Evolutionary conservation across 2,888 invertebrate genomes (phyloP).

Genomic region (Abrostola tripartita): DNA sequence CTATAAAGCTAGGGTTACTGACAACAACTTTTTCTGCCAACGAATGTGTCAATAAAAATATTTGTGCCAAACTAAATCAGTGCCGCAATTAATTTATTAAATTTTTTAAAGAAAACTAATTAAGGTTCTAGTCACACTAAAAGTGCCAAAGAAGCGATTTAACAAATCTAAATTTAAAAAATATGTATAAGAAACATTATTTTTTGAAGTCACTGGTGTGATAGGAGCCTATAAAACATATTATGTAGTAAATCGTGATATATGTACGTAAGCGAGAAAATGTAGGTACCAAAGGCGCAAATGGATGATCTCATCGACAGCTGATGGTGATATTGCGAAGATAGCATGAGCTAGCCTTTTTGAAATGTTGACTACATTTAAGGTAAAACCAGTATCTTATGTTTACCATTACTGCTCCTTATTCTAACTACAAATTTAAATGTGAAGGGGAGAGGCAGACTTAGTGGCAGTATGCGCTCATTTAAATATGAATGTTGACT

Average conservation of each 20-base stretch:
- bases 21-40: slow-evolving; percentile 57
- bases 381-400: slow-evolving; percentile 10
- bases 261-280: slow-evolving; percentile 16
- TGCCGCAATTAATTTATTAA: slow-evolving; percentile 15
- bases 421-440: neutral
- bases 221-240: slow-evolving; percentile 11
- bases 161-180: slow-evolving; percentile 4
- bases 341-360: slow-evolving; percentile 38
- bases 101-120: slow-evolving; percentile 4
- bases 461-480: slow-evolving; percentile 5
- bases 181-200: slow-evolving; percentile 11
- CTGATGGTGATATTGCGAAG: slow-evolving; percentile 14
- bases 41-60: slow-evolving; percentile 60
- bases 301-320: slow-evolving; percentile 8
- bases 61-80: slow-evolving; percentile 19
- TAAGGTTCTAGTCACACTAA: slow-evolving; percentile 5
- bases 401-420: slow-evolving; percentile 16
- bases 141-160: slow-evolving; percentile 5
- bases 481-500: slow-evolving; percentile 10
- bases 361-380: slow-evolving; percentile 19
- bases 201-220: slow-evolving; percentile 17
- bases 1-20: slow-evolving; percentile 28
- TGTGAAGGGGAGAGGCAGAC: neutral
- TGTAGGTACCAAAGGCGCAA: slow-evolving; percentile 6
- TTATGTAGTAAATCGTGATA: slow-evolving; percentile 8